phyloP scores from a whole-genome alignment of 2,888 invertebrate genomes.

The Cryptus armator region DNA sequence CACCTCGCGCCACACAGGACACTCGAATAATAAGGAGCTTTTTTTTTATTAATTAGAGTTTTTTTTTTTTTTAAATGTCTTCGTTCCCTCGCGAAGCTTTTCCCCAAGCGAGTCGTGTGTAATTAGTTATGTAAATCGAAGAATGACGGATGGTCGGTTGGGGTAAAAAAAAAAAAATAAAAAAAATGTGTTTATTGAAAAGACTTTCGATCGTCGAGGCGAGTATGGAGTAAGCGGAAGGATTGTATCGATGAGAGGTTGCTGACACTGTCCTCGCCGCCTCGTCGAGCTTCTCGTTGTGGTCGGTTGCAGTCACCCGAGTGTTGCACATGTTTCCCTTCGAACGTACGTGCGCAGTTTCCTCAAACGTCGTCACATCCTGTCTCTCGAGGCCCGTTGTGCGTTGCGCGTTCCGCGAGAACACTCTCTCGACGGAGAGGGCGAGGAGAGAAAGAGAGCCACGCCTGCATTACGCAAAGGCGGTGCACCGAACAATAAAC shows the following conservation, averaged over 20 bases:
- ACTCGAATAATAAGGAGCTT: constrained; percentile 34
- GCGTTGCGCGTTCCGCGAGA: constrained; percentile 37
- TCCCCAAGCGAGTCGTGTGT: constrained; percentile 12
- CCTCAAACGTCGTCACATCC: constrained; percentile 79
- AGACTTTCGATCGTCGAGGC: constrained; percentile 57
- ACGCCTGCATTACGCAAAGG: constrained; percentile 76
- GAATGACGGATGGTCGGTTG: constrained; percentile 24
- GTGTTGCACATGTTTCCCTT: constrained; percentile 68
- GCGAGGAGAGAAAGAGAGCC: constrained; percentile 67
- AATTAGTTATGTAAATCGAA: constrained; percentile 62
- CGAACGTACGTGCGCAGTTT: constrained; percentile 78
- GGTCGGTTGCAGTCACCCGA: constrained; percentile 39
- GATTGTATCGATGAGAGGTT: constrained; percentile 63
- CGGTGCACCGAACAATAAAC: constrained; percentile 61
- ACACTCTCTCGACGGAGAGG: constrained; percentile 1
- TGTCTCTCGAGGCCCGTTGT: constrained; percentile 68
- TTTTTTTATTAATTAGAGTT: constrained; percentile 4
- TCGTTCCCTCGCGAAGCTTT: neutral
- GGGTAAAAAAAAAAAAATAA: neutral
- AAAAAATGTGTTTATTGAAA: neutral
- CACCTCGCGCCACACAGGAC: constrained; percentile 42
- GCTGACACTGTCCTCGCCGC: constrained; percentile 65
- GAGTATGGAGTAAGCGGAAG: constrained; percentile 58
- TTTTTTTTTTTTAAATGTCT: neutral
- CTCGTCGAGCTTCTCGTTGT: constrained; percentile 52